Evolutionary conservation across 23 tunicate genomes (phyloP), one percentile per base, ranked within the genome.

Genomic region (Halocynthia roretzi): DNA sequence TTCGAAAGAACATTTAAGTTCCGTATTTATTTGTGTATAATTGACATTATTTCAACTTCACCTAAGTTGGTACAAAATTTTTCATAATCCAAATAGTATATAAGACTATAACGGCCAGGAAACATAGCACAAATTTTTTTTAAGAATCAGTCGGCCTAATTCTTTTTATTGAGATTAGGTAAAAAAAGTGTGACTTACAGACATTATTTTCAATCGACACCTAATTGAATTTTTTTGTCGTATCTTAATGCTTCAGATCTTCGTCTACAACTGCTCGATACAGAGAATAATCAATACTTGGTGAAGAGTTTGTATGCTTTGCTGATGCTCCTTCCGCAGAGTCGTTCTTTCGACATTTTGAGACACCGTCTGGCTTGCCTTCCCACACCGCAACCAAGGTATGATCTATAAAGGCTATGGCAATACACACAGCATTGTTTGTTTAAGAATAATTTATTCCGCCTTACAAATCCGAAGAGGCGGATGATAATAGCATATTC

Each of bases 311-410:
- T 92, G 68, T 92, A 92, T 69, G 83, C 98, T 8, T 52, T 92
- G 7, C 78, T 92, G 52, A 92, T 92, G 98, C 72, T 92, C n/a
- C 85, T 92, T 7, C 98, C 98, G 0, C 98, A 92, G 55, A 83
- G 92, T 52, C 50, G 83, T 11, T 92, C 98, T 0, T 92, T 82
- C 52, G 83, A 86, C 56, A 82, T 83, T 17, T 56, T 92, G 7
- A 77, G 74, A 55, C 81, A 92, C 63, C 77, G 98, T 20, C 68
- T 92, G 51, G 76, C 84, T 55, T 80, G 87, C 51, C 84, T 92
- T 7, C 98, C 98, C 12, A 72, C 79, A 17, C 64, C 67, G 48
- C 83, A 80, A 8, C 20, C 52, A 7, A 12, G 21, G 22, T 40
- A 77, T 15, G 79, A 53, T 53, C 5, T 0, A 18, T 18, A 51